A percentile compares a stretch with the other conserved stretches of the same genome.
Conservation (phyloP, 2,888 invertebrate species). For the Automeris io region DNA sequence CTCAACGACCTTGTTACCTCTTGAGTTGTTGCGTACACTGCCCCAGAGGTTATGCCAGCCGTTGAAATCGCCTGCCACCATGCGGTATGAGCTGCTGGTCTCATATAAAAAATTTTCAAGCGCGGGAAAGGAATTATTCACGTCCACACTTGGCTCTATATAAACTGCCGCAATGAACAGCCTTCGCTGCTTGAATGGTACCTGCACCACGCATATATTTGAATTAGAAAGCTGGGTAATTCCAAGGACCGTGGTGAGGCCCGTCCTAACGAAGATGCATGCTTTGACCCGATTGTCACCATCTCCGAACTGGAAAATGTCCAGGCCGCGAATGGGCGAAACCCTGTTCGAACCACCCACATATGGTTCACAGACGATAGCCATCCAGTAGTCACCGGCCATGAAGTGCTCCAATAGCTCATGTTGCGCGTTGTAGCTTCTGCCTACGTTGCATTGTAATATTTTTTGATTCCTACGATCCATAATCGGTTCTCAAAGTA, state of each 20-base stretch:
- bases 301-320: conserved; percentile 6
- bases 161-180: conserved; percentile 10
- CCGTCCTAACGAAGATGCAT: conserved; percentile 3
- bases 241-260: conserved; percentile 1
- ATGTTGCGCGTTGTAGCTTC: conserved; percentile 1
- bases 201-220: conserved; percentile 9
- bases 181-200: background rate
- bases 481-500: background rate
- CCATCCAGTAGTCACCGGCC: background rate
- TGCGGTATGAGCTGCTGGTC: background rate
- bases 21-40: conserved; percentile 7
- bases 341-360: background rate
- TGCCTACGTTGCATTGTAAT: conserved; percentile 10
- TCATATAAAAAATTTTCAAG: conserved; percentile 8
- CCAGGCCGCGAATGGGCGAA: conserved; percentile 1
- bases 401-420: conserved; percentile 2
- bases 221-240: conserved; percentile 7
- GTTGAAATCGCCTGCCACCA: conserved; percentile 21
- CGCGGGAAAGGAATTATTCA: background rate
- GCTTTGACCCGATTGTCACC: conserved; percentile 6
- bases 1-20: background rate
- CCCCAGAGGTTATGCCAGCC: conserved; percentile 22
- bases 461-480: background rate
- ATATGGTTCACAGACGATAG: conserved; percentile 13
- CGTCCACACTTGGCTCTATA: conserved; percentile 13